Evolutionary conservation across 2,888 invertebrate species (phyloP), one percentile per base, ranked within the genome.

Genomic region (Lobophora halterata): DNA sequence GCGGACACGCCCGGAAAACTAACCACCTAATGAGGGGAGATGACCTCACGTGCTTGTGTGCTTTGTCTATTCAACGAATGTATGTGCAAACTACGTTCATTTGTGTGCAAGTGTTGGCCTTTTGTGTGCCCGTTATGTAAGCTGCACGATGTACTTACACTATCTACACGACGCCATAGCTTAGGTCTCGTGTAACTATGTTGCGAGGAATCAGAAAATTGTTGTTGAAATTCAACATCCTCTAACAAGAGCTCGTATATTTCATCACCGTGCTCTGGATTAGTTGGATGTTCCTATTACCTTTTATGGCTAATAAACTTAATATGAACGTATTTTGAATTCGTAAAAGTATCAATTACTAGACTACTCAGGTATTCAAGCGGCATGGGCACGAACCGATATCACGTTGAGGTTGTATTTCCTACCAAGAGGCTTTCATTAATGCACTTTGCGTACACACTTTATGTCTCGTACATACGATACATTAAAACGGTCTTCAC

Each of bases 1-100:
- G 86, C 81, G 86, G 86, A 83, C 85, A 85, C 83, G 85, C 87
- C 83, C 85, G 87, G 85, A 83, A 86, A 87, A 87, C 86, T 86
- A 87, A 86, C 86, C 86, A 82, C 83, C 83, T 87, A 87, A 87
- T 86, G 86, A 87, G 86, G 86, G 86, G 86, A 86, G 86, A 87
- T 87, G 86, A 87, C 86, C 86, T 83, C 82, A 77, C 79, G 79
- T 79, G 76, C 71, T 75, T 78, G 83, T 83, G 85, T 85, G 80
- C 78, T 76, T 79, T 78, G 79, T 79, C 79, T 79, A 74, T 68
- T 63, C 63, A 62, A 59, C 71, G 65, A 62, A 59, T 71, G 65
- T 74, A 74, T 71, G 73, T 77, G 79, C 76, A 76, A 79, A 77
- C 72, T 68, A 71, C 66, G 65, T 76, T 71, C 72, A 72, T 75